phyloP scores from a whole-genome alignment of 2,113 vertebrate genomes.

The Coptodon bakossiorum region DNA sequence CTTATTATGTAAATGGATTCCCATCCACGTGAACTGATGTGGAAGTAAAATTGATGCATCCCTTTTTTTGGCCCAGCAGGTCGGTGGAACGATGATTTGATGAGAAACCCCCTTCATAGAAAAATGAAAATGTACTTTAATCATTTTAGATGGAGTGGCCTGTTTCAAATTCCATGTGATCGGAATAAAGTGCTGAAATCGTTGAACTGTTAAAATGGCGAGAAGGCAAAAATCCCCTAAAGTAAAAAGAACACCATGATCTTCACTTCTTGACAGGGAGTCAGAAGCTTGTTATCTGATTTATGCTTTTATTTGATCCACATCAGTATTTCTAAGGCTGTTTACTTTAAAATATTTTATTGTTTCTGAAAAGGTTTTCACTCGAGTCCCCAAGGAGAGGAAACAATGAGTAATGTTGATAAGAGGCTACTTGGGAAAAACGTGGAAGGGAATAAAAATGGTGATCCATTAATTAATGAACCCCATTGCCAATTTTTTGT shows the following conservation, averaged over 20 bases:
- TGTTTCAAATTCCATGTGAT: not conserved
- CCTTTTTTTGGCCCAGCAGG: not conserved
- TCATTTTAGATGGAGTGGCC: not conserved
- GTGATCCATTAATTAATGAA: not conserved
- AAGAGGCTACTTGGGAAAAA: not conserved
- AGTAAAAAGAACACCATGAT: not conserved
- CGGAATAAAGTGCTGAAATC: not conserved
- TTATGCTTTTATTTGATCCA: not conserved
- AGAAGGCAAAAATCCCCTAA: not conserved
- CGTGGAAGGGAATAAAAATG: not conserved
- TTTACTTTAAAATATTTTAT: not conserved
- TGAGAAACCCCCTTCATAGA: not conserved
- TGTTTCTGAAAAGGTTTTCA: not conserved
- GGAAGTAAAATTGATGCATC: conserved; percentile 1
- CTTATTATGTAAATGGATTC: not conserved
- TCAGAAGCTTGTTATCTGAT: not conserved
- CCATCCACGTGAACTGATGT: not conserved
- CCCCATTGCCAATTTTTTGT: not conserved
- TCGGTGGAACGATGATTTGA: conserved; percentile 8
- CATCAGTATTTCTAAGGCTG: not conserved
- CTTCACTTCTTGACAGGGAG: not conserved
- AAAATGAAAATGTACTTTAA: not conserved
- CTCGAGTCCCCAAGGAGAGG: not conserved
- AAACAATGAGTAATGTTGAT: not conserved
- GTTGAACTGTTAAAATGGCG: not conserved